A percentile compares a stretch with the other conserved stretches of the same genome.
Conservation (phyloP, 1,140 invertebrate species). For the Macrotrachela quadricornifera region DNA sequence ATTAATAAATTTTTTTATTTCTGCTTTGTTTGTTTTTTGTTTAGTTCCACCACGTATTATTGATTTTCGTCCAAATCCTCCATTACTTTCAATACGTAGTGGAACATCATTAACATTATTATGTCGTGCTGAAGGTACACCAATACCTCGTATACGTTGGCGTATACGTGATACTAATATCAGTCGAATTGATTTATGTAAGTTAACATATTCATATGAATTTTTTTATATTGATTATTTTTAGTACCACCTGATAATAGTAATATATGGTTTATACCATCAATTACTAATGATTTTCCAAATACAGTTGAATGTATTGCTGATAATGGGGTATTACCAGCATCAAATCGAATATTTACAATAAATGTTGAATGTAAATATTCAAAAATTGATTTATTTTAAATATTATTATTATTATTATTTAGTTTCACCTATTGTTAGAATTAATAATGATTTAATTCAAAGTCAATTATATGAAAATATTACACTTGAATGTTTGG, state of each 20-base stretch:
- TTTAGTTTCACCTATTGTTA: too few relatives aligned
- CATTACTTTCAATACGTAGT: not conserved
- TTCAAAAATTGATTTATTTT: not conserved
- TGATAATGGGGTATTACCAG: constrained; percentile 17
- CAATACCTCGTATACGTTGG: not conserved
- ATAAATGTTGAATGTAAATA: constrained; percentile 19
- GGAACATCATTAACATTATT: not conserved
- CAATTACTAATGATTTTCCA: constrained; percentile 19
- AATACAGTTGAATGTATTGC: constrained; percentile 22
- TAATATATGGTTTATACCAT: constrained; percentile 18
- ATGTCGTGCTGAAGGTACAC: constrained; percentile 7
- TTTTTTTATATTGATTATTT: too few relatives aligned
- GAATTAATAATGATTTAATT: too few relatives aligned
- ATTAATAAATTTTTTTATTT: too few relatives aligned
- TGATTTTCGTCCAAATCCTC: not conserved
- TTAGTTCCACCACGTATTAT: constrained; percentile 7
- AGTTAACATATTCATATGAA: not conserved
- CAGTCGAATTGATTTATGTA: not conserved
- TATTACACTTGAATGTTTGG: too few relatives aligned
- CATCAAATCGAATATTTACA: constrained; percentile 17
- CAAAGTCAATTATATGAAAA: too few relatives aligned
- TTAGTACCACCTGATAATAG: constrained; percentile 10
- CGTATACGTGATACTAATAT: not conserved
- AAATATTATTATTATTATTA: too few relatives aligned
- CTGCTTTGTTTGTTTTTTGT: constrained; percentile 2